phyloP scores from a whole-genome alignment of 2,888 invertebrate species.

The Tinea semifulvella region DNA sequence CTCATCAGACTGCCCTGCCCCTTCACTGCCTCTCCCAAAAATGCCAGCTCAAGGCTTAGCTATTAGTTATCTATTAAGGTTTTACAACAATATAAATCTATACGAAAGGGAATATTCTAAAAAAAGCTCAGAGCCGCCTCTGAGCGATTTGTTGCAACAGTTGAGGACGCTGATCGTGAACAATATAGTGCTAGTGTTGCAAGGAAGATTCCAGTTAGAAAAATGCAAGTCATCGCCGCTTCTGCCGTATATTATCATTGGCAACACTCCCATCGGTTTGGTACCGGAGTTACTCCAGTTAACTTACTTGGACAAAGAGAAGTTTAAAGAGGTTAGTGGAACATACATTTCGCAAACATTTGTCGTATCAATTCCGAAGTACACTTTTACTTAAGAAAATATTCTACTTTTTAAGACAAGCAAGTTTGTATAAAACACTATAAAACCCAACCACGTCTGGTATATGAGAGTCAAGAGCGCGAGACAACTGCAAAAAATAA shows the following conservation, averaged over 20 bases:
- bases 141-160: slow-evolving; percentile 72
- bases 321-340: slow-evolving; percentile 57
- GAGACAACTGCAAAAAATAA: no score
- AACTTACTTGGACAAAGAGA: slow-evolving; percentile 67
- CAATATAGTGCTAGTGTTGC: slow-evolving; percentile 66
- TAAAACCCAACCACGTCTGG: no score
- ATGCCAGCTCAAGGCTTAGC: slow-evolving; percentile 49
- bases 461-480: no score
- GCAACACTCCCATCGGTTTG: slow-evolving; percentile 78
- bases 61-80: slow-evolving; percentile 53
- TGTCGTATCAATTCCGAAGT: no score
- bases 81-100: slow-evolving; percentile 74
- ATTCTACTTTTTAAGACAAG: no score
- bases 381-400: no score
- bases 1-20: slow-evolving; percentile 51
- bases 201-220: slow-evolving; percentile 63
- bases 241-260: slow-evolving; percentile 73
- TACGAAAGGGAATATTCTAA: slow-evolving; percentile 82
- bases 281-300: slow-evolving; percentile 73
- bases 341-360: no score
- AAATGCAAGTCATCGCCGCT: slow-evolving; percentile 69
- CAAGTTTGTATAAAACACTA: no score
- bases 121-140: slow-evolving; percentile 76
- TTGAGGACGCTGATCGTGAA: slow-evolving; percentile 62
- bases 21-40: slow-evolving; percentile 50